Conservation (phyloP, 2,888 invertebrate genomes). For the Oxytorus armatus region DNA sequence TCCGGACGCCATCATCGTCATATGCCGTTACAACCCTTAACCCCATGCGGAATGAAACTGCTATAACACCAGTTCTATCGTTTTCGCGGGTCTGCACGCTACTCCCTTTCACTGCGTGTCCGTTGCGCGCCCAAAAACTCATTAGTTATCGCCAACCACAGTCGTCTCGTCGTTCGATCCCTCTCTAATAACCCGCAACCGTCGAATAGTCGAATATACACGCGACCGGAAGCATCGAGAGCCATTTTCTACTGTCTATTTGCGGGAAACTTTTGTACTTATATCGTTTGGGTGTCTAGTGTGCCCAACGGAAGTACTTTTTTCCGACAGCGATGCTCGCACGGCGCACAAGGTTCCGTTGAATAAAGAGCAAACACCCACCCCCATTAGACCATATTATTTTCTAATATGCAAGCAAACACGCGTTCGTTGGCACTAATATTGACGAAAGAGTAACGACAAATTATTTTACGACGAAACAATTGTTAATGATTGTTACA, state of each 20-base stretch:
- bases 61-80: slow-evolving; percentile 4
- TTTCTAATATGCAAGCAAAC: not conserved
- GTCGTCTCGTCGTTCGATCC: slow-evolving; percentile 33
- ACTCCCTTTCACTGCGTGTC: slow-evolving; percentile 11
- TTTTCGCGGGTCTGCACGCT: slow-evolving; percentile 30
- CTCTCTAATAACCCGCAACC: slow-evolving; percentile 66
- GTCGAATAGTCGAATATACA: slow-evolving; percentile 57
- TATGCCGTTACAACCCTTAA: slow-evolving; percentile 57
- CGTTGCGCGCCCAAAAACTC: slow-evolving; percentile 41
- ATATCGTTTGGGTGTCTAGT: slow-evolving; percentile 34
- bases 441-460: not conserved
- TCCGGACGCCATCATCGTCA: slow-evolving; percentile 53
- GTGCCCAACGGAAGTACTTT: slow-evolving; percentile 40
- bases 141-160: slow-evolving; percentile 51
- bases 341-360: slow-evolving; percentile 1
- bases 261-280: slow-evolving; percentile 5
- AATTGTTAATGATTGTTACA: not conserved
- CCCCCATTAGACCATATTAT: not conserved
- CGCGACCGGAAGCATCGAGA: slow-evolving; percentile 55
- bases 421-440: not conserved
- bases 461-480: not conserved
- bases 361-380: slow-evolving; percentile 34
- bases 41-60: slow-evolving; percentile 24
- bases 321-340: not conserved
- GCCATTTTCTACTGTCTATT: slow-evolving; percentile 41